Base-by-base conservation (phyloP, 1,140 invertebrate genomes). In the Ceratina japonica region DNA sequence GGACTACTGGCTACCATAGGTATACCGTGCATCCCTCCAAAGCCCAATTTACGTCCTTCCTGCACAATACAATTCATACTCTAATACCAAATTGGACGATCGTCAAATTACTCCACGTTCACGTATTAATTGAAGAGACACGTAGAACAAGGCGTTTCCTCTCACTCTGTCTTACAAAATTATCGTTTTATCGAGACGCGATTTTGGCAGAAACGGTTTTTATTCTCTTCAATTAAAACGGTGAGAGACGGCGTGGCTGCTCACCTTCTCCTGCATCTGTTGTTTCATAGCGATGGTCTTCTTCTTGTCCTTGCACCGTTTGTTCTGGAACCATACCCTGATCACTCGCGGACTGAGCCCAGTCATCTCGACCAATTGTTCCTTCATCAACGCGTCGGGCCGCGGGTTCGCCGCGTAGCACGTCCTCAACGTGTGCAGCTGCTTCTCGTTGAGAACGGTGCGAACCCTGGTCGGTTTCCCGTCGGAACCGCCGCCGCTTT, bases 301-400 rank as follows among this genome's bases (percentile, higher is more conserved):
- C 93, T 99, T 99, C 93, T 99, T 99, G 93, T 99, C 99, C 92
- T 99, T 99, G 93, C 98, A 99, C 49, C 99, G 93, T 92, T 99
- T 99, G 93, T 99, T 99, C 93, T 99, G 98, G 93, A 99, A 99
- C 98, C 98, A 99, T 20, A 99, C 98, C 87, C 98, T 94, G 87
- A 99, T 99, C 74, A 99, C 98, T 22, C 98, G 93, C 1, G 98
- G 98, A 86, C 97, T 98, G 3, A 99, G 94, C 0, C 97, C 96
- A 0, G 99, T 99, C 98, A 99, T 99, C 92, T 99, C 99, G 13
- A 99, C 98, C 72, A 99, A 94, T 91, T 99, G 98, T 91, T 99
- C 99, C 93, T 99, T 99, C 98, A 99, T 99, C 37, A 99, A 94
- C 13, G 98, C 98, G 93, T 99, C 99, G 13, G 99, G 99, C 63